A percentile compares a stretch with the other conserved stretches of the same genome.
phyloP scores from a whole-genome alignment of 2,888 invertebrate genomes.

The Punctoribates punctum region DNA sequence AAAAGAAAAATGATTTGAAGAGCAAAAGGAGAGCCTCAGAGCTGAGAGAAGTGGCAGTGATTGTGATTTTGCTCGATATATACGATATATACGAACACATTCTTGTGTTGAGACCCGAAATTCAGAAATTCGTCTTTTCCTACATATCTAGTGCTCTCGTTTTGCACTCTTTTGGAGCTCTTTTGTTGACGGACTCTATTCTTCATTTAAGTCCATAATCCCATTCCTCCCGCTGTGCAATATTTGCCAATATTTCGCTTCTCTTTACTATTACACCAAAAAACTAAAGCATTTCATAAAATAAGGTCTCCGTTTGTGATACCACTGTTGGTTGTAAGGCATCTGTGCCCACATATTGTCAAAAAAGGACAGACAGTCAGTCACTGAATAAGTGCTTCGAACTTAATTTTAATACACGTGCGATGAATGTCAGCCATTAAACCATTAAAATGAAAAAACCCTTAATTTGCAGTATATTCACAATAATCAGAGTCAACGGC shows the following conservation, averaged over 20 bases:
- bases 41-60: background rate
- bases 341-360: constrained; percentile 31
- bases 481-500: background rate
- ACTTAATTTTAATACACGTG: constrained; percentile 36
- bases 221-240: constrained; percentile 36
- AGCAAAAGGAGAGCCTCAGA: background rate
- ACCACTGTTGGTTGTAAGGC: background rate
- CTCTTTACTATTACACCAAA: background rate
- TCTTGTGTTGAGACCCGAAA: background rate
- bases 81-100: background rate
- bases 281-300: constrained; percentile 9
- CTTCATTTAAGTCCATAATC: constrained; percentile 33
- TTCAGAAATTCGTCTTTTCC: constrained; percentile 1
- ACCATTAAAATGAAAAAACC: constrained; percentile 25
- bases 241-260: constrained; percentile 32
- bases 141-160: background rate
- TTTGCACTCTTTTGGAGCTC: constrained; percentile 14
- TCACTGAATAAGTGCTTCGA: background rate
- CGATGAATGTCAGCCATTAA: constrained; percentile 23
- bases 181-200: constrained; percentile 30
- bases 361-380: background rate
- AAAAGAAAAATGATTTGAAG: constrained; percentile 19
- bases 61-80: background rate
- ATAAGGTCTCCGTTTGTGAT: constrained; percentile 3
- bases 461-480: constrained; percentile 18